Conservation (phyloP, 2,888 invertebrate species). For the Eilema griseolum region DNA sequence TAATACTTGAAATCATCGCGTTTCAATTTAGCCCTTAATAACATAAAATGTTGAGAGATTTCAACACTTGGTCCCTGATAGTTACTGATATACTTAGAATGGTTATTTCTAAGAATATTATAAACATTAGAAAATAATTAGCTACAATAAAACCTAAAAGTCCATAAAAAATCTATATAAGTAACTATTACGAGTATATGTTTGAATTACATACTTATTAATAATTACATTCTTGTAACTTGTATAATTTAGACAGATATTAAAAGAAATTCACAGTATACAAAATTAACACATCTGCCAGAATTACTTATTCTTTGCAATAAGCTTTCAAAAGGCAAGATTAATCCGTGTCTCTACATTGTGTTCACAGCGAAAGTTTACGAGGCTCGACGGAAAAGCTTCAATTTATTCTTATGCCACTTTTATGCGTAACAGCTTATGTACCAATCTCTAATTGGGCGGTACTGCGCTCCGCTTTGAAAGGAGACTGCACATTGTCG, state of each 20-base stretch:
- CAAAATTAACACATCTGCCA: conserved; percentile 13
- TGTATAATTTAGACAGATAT: no score
- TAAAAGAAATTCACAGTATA: no score
- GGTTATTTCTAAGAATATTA: not conserved
- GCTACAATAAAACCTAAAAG: not conserved
- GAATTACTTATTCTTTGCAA: conserved; percentile 53
- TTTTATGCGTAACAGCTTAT: conserved; percentile 46
- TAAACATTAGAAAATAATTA: not conserved
- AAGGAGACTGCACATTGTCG: conserved; percentile 4
- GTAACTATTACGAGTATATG: no score
- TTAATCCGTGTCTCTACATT: conserved; percentile 68
- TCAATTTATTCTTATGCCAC: conserved; percentile 45
- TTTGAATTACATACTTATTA: no score
- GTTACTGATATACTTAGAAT: not conserved
- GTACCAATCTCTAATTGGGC: conserved; percentile 28
- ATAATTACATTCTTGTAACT: no score
- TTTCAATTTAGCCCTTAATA: no score
- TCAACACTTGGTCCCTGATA: not conserved
- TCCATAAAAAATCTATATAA: no score
- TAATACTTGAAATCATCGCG: no score
- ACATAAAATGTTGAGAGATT: no score
- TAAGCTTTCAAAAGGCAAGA: conserved; percentile 63
- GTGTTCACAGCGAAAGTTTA: conserved; percentile 58
- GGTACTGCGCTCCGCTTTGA: conserved; percentile 18
- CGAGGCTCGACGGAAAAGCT: conserved; percentile 48